These are phyloP conservation scores for Heliconius eleuchia DNA, from an alignment of 1,140 invertebrate species.

Conservation along the genomic window DNA sequence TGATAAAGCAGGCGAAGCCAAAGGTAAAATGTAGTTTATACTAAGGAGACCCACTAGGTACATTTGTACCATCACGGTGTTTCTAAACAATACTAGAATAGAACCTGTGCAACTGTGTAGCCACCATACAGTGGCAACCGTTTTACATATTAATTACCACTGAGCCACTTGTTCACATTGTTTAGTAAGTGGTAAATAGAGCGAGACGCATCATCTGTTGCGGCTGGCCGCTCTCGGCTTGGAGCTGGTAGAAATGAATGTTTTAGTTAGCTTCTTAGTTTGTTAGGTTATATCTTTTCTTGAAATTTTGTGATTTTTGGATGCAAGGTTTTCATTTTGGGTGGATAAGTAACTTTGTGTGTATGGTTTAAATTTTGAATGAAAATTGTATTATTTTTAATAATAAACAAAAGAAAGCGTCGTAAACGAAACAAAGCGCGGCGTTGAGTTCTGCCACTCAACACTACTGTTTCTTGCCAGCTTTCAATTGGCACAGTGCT, in stretches of 20 bases:
- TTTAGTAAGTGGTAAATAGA: conserved; percentile 33
- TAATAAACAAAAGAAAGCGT: too few relatives aligned
- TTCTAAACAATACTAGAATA: conserved; percentile 2
- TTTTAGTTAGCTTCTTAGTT: neutral
- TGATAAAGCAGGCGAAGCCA: too few relatives aligned
- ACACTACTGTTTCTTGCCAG: too few relatives aligned
- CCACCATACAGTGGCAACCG: neutral
- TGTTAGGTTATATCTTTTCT: neutral
- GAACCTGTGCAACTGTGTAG: neutral
- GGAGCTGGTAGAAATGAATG: neutral
- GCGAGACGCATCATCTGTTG: conserved; percentile 29
- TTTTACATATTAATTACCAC: conserved; percentile 26
- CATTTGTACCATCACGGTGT: too few relatives aligned
- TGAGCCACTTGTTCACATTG: conserved; percentile 33
- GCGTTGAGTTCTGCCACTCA: too few relatives aligned
- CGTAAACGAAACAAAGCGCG: too few relatives aligned
- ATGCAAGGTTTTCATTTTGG: neutral
- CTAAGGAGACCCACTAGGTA: too few relatives aligned
- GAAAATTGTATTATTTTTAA: too few relatives aligned
- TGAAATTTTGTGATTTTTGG: neutral
- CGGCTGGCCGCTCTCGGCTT: conserved; percentile 21
- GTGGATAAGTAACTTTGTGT: neutral
- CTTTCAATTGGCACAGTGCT: too few relatives aligned
- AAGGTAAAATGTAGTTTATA: too few relatives aligned
- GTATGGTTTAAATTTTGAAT: too few relatives aligned